Percentiles rank a stretch among this genome's conserved stretches.
Evolutionary conservation across 92 coral and sea anemone genomes (phyloP).

Genomic region (Zoanthus sansibaricus): DNA sequence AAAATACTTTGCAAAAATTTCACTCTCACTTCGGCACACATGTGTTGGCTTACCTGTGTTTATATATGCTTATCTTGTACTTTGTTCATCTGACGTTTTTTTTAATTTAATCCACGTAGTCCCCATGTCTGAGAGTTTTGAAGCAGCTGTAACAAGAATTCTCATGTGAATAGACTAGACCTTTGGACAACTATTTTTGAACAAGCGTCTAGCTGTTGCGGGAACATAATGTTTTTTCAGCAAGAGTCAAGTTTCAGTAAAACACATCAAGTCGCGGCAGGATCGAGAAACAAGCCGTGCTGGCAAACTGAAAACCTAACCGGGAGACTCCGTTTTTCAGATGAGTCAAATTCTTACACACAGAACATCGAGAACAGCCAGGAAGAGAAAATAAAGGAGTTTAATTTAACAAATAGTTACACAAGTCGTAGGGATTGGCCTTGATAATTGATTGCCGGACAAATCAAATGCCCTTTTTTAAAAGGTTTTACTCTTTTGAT

Average conservation of each 20-base stretch:
- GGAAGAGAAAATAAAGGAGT: not conserved
- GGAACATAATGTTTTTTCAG: conserved; percentile 32
- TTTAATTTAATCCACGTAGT: not conserved
- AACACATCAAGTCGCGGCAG: conserved; percentile 30
- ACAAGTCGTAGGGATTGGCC: no score
- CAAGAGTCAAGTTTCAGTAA: conserved; percentile 40
- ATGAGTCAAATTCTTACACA: conserved; percentile 36
- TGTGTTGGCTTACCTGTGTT: conserved; percentile 26
- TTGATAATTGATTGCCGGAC: not conserved
- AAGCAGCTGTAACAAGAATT: not conserved
- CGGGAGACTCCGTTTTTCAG: conserved; percentile 40
- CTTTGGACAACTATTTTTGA: not conserved
- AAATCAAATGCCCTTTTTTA: not conserved
- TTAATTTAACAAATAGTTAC: no score
- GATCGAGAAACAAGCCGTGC: conserved; percentile 29
- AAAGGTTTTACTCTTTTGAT: not conserved
- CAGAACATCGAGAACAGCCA: not conserved
- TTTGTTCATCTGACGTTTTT: not conserved
- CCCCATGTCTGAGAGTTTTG: not conserved
- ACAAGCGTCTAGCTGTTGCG: conserved; percentile 27
- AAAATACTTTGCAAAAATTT: conserved; percentile 11
- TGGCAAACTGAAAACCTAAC: conserved; percentile 8
- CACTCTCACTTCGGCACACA: conserved; percentile 32
- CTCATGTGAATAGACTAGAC: not conserved
- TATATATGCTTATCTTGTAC: not conserved